Conservation (phyloP, 2,888 invertebrate genomes). For the Pinctada fucata region DNA sequence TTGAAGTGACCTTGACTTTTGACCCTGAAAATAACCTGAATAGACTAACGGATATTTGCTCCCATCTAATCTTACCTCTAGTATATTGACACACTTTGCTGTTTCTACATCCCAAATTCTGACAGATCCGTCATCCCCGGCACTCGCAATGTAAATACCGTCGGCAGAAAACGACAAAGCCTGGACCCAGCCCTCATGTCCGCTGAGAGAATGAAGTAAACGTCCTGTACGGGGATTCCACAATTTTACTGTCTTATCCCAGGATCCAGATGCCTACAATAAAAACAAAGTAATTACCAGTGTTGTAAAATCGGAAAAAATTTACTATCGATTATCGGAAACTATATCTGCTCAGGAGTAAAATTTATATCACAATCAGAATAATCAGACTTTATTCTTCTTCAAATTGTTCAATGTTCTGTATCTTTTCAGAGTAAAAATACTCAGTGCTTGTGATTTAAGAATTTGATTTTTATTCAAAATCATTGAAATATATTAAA, state of each 20-base stretch:
- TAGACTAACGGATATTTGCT: too few relatives aligned
- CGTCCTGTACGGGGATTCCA: constrained; percentile 73
- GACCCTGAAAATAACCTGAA: too few relatives aligned
- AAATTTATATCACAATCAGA: too few relatives aligned
- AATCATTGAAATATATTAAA: too few relatives aligned
- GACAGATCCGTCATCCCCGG: constrained; percentile 73
- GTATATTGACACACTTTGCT: constrained; percentile 68
- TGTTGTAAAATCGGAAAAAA: not conserved
- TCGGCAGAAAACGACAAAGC: constrained; percentile 73
- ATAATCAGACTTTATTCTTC: too few relatives aligned
- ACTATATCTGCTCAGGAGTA: too few relatives aligned
- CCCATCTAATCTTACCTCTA: constrained; percentile 59
- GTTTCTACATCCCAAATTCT: constrained; percentile 73
- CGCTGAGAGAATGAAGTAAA: constrained; percentile 57
- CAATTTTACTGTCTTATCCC: constrained; percentile 73
- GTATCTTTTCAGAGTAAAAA: too few relatives aligned
- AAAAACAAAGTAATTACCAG: not conserved
- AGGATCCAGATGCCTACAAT: constrained; percentile 73
- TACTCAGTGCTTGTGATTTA: too few relatives aligned
- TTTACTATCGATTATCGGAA: not conserved
- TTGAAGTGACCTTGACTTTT: too few relatives aligned
- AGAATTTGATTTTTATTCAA: too few relatives aligned
- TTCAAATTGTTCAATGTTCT: too few relatives aligned
- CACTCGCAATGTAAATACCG: constrained; percentile 71
- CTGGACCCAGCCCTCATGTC: constrained; percentile 74